Evolutionary conservation across 2,797 vertebrate species (phyloP), one percentile per base, ranked within the genome.

Genomic region (Smutsia gigantea): DNA sequence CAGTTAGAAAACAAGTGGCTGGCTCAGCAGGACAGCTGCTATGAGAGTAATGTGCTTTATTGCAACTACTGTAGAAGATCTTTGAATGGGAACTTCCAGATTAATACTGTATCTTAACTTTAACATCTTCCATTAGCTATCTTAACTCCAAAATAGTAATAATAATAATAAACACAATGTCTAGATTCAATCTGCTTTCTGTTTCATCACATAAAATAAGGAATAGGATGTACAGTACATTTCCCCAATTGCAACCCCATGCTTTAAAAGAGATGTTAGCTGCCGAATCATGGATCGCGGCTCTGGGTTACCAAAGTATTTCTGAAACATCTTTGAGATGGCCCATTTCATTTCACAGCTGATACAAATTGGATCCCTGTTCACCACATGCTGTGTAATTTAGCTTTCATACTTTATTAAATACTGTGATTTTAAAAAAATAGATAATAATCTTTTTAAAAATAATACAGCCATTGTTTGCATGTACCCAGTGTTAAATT

Each of bases 1-100:
- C 57, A 93, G 77, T 87, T 68, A 86, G 39, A 86, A 68, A 93
- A 78, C 15, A 96, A 94, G 29, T 29, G 85, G 19, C 19, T 64
- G 90, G 46, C 53, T 81, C 63, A 72, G 81, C 15, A 57, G 55
- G 34, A 7, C 31, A 64, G 68, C 55, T 77, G 7, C 64, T 71
- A 0, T 57, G 63, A 55, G 23, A 59, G 13, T 82, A 15, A 61
- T 9, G 2, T 17, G 61, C 61, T 94, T 91, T 82, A 21, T 31
- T 79, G 63, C 25, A 75, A 75, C 68, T 84, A 8, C 84, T 85
- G 11, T 53, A 74, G 55, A 82, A 90, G 42, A 57, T 14, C 13
- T 3, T 37, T 72, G 31, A 83, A 53, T 25, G 57, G 23, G 19
- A 94, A 88, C 71, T 7, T 75, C 39, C 90, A 86, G 78, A 96